These are phyloP conservation scores for Vespertilio murinus DNA, from an alignment of 2,797 vertebrate species.

Conservation along the genomic window DNA sequence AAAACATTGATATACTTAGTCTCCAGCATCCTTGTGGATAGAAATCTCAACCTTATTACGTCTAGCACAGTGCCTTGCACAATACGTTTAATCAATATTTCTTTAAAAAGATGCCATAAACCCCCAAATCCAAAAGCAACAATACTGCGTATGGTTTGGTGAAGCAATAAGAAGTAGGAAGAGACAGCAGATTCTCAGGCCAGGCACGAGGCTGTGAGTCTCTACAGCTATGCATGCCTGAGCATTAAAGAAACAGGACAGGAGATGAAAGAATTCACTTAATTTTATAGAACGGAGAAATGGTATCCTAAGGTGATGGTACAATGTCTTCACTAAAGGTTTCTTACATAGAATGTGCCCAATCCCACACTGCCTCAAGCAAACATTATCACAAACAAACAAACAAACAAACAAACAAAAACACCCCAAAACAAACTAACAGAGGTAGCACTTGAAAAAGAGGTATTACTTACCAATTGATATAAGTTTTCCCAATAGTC, in stretches of 20 bases:
- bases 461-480: constrained; percentile 89
- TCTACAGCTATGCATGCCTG: background rate
- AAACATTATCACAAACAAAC: background rate
- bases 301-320: background rate
- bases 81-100: constrained; percentile 3
- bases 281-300: background rate
- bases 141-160: background rate
- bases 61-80: background rate
- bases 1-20: constrained; percentile 2
- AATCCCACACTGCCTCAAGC: background rate
- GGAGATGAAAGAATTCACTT: background rate
- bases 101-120: background rate
- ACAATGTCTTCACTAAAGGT: background rate
- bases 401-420: too few relatives aligned
- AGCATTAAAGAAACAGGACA: background rate
- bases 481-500: constrained; percentile 99
- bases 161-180: background rate
- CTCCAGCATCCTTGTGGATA: background rate
- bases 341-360: background rate
- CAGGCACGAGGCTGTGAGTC: background rate
- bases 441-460: background rate
- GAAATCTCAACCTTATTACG: background rate
- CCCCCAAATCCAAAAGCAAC: background rate
- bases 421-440: background rate
- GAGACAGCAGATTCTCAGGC: background rate